Conservation (phyloP, 53 echinoderm and acorn worm species). For the Paelopatides confundens region DNA sequence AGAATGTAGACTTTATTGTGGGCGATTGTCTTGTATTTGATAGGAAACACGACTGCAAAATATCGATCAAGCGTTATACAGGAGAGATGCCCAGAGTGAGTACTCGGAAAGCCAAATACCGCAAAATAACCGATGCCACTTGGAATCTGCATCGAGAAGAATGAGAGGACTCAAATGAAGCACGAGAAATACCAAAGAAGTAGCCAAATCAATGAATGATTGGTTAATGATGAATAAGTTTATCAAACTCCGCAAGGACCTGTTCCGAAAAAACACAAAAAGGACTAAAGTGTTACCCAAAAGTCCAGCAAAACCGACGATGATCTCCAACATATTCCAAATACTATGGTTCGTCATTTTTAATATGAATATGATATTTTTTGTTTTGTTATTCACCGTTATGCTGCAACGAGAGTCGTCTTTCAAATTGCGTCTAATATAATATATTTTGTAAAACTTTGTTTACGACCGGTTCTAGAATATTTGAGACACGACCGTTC, state of each 20-base stretch:
- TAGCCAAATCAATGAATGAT: conserved; percentile 84
- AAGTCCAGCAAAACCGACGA: conserved; percentile 77
- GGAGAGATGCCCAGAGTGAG: conserved; percentile 85
- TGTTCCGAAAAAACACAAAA: conserved; percentile 77
- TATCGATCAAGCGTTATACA: conserved; percentile 88
- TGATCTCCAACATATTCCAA: conserved; percentile 66
- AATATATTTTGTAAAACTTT: too few species aligned
- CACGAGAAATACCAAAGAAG: conserved; percentile 76
- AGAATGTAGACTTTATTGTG: conserved; percentile 56
- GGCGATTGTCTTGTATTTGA: conserved; percentile 70
- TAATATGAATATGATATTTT: too few species aligned
- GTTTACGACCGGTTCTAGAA: too few species aligned
- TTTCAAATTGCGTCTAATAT: too few species aligned
- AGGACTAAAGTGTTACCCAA: conserved; percentile 84
- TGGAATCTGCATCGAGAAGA: conserved; percentile 47
- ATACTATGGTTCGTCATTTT: not conserved
- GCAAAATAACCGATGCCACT: conserved; percentile 69
- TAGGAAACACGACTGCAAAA: conserved; percentile 79
- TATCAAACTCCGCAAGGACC: conserved; percentile 80
- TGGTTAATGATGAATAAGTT: conserved; percentile 95
- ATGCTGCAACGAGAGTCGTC: too few species aligned
- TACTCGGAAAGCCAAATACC: conserved; percentile 87
- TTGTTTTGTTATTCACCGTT: too few species aligned
- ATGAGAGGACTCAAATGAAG: conserved; percentile 69
- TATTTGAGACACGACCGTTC: too few species aligned